Percentiles rank a stretch among this genome's conserved stretches.
These are phyloP conservation scores for Schizopygopsis pylzovi DNA, from an alignment of 2,797 vertebrate species.

Conservation along the genomic window DNA sequence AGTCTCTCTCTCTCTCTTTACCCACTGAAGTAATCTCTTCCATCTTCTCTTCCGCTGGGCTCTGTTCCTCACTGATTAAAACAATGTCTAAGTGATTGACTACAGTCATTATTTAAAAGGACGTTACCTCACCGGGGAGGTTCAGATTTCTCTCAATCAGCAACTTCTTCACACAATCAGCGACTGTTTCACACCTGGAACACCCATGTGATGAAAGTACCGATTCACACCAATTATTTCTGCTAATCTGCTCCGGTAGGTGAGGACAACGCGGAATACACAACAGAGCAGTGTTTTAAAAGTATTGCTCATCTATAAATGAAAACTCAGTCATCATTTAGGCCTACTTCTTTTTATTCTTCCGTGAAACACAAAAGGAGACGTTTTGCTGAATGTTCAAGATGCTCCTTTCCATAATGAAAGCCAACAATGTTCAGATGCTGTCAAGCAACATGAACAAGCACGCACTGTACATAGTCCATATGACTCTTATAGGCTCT, in stretches of 20 bases:
- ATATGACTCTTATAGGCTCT: neutral
- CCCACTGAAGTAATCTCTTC: conserved; percentile 56
- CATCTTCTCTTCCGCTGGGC: conserved; percentile 60
- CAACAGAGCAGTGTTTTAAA: conserved; percentile 26
- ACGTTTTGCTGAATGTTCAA: conserved; percentile 5
- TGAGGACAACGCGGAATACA: neutral
- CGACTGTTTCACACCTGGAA: conserved; percentile 59
- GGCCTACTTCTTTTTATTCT: neutral
- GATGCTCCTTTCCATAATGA: neutral
- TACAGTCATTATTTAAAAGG: conserved; percentile 64
- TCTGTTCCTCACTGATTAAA: conserved; percentile 63
- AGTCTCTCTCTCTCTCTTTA: conserved; percentile 29
- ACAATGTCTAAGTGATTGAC: conserved; percentile 64
- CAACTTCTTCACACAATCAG: conserved; percentile 63
- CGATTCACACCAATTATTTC: conserved; percentile 61
- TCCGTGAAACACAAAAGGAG: neutral
- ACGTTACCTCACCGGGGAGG: conserved; percentile 58
- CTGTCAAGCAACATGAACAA: neutral
- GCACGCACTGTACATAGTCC: too few relatives aligned
- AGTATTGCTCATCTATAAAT: neutral
- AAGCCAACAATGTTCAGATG: neutral
- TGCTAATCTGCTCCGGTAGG: conserved; percentile 55
- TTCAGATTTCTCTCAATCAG: conserved; percentile 63
- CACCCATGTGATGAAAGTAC: conserved; percentile 53
- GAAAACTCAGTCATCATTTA: neutral